These are phyloP conservation scores for Aselliscus stoliczkanus DNA, from an alignment of 2,797 vertebrate genomes.

Conservation along the genomic window DNA sequence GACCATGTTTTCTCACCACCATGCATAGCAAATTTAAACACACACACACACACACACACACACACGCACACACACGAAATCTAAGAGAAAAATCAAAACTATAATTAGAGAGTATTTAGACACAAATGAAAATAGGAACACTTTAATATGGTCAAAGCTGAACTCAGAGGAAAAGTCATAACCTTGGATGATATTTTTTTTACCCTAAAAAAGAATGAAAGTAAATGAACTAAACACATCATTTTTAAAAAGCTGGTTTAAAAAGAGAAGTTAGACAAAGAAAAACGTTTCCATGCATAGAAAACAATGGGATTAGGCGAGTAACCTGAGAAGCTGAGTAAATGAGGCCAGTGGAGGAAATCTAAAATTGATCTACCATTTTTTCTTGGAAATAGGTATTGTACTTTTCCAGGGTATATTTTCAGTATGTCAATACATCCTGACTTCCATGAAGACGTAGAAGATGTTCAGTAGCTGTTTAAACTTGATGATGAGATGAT, in stretches of 20 bases:
- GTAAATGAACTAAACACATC: neutral
- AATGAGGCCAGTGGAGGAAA: neutral
- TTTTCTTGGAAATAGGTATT: neutral
- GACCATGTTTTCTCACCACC: neutral
- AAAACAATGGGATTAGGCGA: neutral
- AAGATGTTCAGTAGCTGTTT: neutral
- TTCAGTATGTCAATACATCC: neutral
- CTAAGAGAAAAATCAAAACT: constrained; percentile 4
- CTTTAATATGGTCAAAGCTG: neutral
- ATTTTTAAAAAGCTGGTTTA: neutral
- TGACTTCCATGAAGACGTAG: neutral
- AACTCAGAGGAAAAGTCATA: constrained; percentile 36
- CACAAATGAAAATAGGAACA: neutral
- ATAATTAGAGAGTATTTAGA: neutral
- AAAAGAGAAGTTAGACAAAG: neutral
- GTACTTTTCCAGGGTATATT: neutral
- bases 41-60: neutral
- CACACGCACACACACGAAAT: neutral
- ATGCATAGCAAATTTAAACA: neutral
- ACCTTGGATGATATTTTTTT: neutral
- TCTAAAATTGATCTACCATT: neutral
- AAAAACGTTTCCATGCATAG: neutral
- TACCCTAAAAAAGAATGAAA: neutral
- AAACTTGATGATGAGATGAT: neutral
- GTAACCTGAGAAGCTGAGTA: neutral